Base-by-base conservation (phyloP, 2,113 vertebrate species). In the Pollachius pollachius region DNA sequence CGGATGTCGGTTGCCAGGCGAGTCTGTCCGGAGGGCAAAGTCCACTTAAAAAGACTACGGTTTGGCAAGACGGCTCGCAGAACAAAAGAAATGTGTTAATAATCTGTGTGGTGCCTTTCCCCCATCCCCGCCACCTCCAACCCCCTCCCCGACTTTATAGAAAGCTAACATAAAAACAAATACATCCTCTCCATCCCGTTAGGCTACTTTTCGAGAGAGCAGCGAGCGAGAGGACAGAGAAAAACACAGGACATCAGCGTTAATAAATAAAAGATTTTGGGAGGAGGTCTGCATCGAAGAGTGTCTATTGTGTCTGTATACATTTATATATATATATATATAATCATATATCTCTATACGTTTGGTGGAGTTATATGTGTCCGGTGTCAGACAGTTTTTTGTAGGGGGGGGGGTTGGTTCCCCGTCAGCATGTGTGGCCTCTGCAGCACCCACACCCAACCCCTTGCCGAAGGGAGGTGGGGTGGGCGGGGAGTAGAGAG, bases 261-360 rank as follows among this genome's bases (percentile, higher is more conserved):
- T 84, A 92, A 93, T 93, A 92, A 93, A 92, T 92, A 92, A 88
- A 83, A 89, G 84, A 86, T 75, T 78, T 88, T 48, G 41, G 41
- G 84, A 90, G 84, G 83, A 90, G 85, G 84, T 89, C 89, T 87
- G 89, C 78, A 85, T 90, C 86, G 89, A 90, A 92, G 87, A 87
- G 79, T 82, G 86, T 90, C 81, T 79, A 87, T 69, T 71, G 84
- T 88, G 83, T 91, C 88, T 91, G 80, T 86, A 81, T 90, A 85
- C 89, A 85, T 91, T 83, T 90, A 82, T 90, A 85, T 89, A 82
- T 88, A 85, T 88, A 82, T 90, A 86, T 89, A 27, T 65, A 68
- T 74, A 48, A 48, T 34, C 63, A 70, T 74, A 87, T 89, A 84
- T 89, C 76, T 92, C 84, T 92, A 83, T 88, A 88, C 18, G 81